phyloP scores from a whole-genome alignment of 2,113 vertebrate genomes.

The Canis aureus region DNA sequence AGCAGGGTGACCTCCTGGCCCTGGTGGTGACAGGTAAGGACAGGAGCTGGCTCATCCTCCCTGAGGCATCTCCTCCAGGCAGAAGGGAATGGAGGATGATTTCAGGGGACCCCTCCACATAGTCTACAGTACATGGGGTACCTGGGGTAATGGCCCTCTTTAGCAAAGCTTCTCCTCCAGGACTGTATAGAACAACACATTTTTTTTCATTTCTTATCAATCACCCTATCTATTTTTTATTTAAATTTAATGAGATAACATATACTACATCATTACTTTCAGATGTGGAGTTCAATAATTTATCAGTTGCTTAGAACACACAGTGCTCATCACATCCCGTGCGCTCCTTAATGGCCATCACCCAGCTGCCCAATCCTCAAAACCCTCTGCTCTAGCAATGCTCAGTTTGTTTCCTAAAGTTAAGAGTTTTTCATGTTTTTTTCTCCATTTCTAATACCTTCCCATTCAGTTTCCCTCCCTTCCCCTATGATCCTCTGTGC shows the following conservation, averaged over 20 bases:
- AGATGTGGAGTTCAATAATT: background rate
- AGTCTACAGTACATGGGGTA: background rate
- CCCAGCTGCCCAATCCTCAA: too few relatives aligned
- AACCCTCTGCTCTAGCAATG: too few relatives aligned
- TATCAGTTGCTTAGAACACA: background rate
- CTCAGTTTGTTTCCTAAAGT: too few relatives aligned
- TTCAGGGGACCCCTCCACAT: background rate
- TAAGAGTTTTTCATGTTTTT: too few relatives aligned
- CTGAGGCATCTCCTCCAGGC: background rate
- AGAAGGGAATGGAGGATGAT: background rate
- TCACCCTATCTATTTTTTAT: background rate
- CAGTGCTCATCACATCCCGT: background rate
- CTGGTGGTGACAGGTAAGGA: slow-evolving; percentile 26
- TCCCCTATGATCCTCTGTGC: too few relatives aligned
- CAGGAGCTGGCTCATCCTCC: too few relatives aligned
- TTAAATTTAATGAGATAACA: background rate
- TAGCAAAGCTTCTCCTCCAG: too few relatives aligned
- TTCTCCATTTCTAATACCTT: too few relatives aligned
- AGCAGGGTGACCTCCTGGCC: fast-evolving
- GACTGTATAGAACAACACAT: too few relatives aligned
- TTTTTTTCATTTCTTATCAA: background rate
- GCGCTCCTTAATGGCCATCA: background rate
- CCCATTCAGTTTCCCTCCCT: too few relatives aligned
- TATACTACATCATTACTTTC: background rate
- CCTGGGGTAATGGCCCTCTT: too few relatives aligned